Percentiles rank a stretch among this genome's conserved stretches.
Evolutionary conservation across 2,888 invertebrate genomes (phyloP).

Genomic region (Blomia tropicalis): DNA sequence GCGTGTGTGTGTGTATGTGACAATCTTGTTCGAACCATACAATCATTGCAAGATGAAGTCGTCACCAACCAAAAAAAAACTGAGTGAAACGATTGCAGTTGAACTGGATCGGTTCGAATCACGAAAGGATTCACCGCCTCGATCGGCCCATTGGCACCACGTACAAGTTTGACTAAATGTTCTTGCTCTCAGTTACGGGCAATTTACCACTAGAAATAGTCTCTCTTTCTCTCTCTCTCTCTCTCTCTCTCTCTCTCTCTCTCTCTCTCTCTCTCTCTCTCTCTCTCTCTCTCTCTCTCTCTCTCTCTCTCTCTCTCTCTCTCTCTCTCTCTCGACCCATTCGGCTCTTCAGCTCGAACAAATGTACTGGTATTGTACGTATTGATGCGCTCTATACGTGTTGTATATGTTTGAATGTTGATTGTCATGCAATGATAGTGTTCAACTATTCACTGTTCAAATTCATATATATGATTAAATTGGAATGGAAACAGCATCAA

Average conservation of each 20-base stretch:
- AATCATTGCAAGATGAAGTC: neutral
- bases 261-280: too few relatives aligned
- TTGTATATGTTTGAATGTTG: neutral
- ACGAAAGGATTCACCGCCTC: neutral
- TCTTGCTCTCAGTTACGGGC: neutral
- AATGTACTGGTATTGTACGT: too few relatives aligned
- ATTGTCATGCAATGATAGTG: neutral
- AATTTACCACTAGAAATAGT: constrained; percentile 9
- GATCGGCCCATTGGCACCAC: neutral
- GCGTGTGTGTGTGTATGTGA: too few relatives aligned
- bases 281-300: too few relatives aligned
- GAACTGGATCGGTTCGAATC: neutral
- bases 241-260: too few relatives aligned
- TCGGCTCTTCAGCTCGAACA: too few relatives aligned
- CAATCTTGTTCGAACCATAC: neutral
- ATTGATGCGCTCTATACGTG: too few relatives aligned
- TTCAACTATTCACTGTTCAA: neutral
- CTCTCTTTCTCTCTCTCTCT: too few relatives aligned
- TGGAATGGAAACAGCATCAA: neutral
- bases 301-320: too few relatives aligned
- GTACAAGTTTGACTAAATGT: neutral
- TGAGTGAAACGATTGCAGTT: neutral
- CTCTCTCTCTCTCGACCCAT: too few relatives aligned
- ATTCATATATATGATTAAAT: too few relatives aligned
- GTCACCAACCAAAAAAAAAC: neutral